phyloP scores from a whole-genome alignment of 2,797 vertebrate genomes.

The Scolopax bukidnonensis region DNA sequence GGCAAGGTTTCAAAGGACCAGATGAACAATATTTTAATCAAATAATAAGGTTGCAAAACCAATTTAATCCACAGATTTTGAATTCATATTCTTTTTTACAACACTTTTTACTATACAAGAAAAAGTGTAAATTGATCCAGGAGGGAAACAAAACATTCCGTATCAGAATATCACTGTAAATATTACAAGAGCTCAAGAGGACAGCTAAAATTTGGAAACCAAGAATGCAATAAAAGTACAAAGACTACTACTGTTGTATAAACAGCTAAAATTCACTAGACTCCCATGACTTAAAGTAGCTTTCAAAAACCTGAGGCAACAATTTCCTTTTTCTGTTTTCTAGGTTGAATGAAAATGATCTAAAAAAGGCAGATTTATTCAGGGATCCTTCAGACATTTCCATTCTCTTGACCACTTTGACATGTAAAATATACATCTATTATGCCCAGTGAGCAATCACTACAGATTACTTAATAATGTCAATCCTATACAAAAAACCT shows the following conservation, averaged over 20 bases:
- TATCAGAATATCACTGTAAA: not conserved
- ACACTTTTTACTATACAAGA: not conserved
- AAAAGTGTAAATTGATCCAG: not conserved
- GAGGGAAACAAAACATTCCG: not conserved
- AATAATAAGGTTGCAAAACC: not conserved
- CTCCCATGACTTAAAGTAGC: not conserved
- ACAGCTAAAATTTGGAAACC: not conserved
- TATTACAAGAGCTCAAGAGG: not conserved
- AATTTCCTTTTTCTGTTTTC: not conserved
- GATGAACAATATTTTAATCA: not conserved
- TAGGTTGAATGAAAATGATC: not conserved
- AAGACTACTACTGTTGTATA: not conserved
- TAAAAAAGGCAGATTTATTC: not conserved
- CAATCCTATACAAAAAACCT: rapidly evolving
- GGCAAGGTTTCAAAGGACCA: not conserved
- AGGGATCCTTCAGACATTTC: not conserved
- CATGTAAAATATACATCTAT: not conserved
- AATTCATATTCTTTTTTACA: not conserved
- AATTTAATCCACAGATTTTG: not conserved
- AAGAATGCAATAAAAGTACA: not conserved
- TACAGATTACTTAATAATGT: not conserved
- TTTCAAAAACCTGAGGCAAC: not conserved
- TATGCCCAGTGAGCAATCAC: not conserved
- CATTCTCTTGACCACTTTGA: not conserved
- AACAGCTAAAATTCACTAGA: not conserved